Base-by-base conservation (phyloP, 2,113 vertebrate species). In the Amia ocellicauda region DNA sequence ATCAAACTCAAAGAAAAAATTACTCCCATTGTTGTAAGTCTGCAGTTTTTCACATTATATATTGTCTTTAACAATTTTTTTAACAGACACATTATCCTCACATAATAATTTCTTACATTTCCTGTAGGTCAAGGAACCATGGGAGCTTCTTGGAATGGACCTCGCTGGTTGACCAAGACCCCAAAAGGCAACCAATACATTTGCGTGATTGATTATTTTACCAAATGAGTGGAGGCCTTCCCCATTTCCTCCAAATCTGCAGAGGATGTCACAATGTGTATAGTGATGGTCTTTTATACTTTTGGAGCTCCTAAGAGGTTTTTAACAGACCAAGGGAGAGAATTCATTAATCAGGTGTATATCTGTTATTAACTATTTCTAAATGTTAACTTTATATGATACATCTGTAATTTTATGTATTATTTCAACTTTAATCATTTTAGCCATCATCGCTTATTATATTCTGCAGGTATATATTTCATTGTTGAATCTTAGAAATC, bases 271-370 rank as follows among this genome's bases (percentile, higher is more conserved):
- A 40, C 51, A 10, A 24, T 20, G 14, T 68, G 60, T 52, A 56
- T 68, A 13, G 4, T 60, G 0, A 49, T 47, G 10, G 45, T 54
- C 16, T 49, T 62, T 14, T 43, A 36, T 40, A 24, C 19, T 24
- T 62, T 62, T 68, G 60, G 41, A 36, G 50, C 50, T n/a, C 66
- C 66, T 19, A 56, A 68, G 27, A 23, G 66, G 2, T 61, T 62
- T 2, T 51, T 68, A 2, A 62, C 42, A n/a, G 50, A 62, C 50
- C 23, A 67, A 11, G 59, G 60, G 4, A 47, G 22, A 3, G 66
- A 68, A 27, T 68, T 67, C 55, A 29, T 62, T 3, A 68, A 68
- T 45, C 8, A 42, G 51, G 58, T 67, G 55, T 54, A 23, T 36
- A 13, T 19, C 26, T 58, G 55, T 58, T 58, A 58, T 16, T 36